Evolutionary conservation across 2,797 vertebrate species (phyloP).

Genomic region (Pogonophryne albipinna): DNA sequence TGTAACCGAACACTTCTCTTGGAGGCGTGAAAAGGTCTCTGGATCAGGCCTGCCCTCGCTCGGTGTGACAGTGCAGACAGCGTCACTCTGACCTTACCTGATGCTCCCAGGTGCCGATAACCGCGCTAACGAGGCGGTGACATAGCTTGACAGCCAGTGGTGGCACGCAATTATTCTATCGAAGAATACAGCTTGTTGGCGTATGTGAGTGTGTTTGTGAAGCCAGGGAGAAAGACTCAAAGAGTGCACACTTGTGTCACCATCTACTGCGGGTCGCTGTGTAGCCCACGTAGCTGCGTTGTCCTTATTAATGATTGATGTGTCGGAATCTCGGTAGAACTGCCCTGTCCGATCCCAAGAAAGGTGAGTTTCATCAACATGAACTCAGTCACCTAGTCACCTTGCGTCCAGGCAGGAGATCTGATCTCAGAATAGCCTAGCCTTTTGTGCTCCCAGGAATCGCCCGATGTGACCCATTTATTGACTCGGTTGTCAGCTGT

Average conservation of each 20-base stretch:
- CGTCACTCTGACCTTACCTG: slow-evolving; percentile 75
- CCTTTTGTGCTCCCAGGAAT: slow-evolving; percentile 38
- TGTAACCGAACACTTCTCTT: slow-evolving; percentile 20
- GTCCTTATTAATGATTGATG: slow-evolving; percentile 72
- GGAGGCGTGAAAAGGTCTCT: slow-evolving; percentile 2
- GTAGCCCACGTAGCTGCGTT: slow-evolving; percentile 38
- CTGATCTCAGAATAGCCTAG: slow-evolving; percentile 61
- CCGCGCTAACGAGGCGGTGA: slow-evolving; percentile 77
- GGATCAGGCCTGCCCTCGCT: slow-evolving; percentile 37
- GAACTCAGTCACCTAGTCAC: slow-evolving; percentile 58
- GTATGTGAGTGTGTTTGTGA: slow-evolving; percentile 40
- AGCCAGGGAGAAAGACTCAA: slow-evolving; percentile 36
- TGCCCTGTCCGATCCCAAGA: slow-evolving; percentile 56
- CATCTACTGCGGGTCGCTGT: slow-evolving; percentile 45
- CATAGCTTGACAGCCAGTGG: slow-evolving; percentile 74
- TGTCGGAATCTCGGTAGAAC: slow-evolving; percentile 60
- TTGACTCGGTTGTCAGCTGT: slow-evolving; percentile 56
- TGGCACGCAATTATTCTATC: slow-evolving; percentile 72
- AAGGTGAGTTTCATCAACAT: slow-evolving; percentile 65
- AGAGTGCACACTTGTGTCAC: slow-evolving; percentile 46
- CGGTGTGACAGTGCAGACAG: slow-evolving; percentile 68
- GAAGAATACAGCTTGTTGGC: slow-evolving; percentile 50
- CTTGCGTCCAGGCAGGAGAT: slow-evolving; percentile 41
- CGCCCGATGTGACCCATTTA: slow-evolving; percentile 62
- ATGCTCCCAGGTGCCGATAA: slow-evolving; percentile 72